A percentile compares a stretch with the other conserved stretches of the same genome.
Evolutionary conservation across 2,888 invertebrate species (phyloP).

Genomic region (Ophion ventricosus): DNA sequence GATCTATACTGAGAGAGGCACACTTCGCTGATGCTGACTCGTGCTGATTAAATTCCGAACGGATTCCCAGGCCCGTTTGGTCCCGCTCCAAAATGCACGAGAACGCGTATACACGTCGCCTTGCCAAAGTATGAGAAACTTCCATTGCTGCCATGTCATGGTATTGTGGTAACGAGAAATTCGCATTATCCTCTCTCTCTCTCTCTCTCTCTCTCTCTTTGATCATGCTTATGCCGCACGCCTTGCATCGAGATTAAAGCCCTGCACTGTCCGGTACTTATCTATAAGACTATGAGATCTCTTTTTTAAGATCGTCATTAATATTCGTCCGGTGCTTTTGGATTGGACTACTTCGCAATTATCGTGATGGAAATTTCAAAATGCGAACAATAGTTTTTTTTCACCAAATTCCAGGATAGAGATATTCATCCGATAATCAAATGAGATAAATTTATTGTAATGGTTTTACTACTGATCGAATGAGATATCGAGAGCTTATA

Average conservation of each 20-base stretch:
- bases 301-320: not conserved
- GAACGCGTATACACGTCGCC: constrained; percentile 12
- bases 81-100: constrained; percentile 58
- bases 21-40: constrained; percentile 45
- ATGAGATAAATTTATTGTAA: too few species aligned
- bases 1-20: constrained; percentile 14
- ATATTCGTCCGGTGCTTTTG: not conserved
- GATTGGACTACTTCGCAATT: not conserved
- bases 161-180: constrained; percentile 36
- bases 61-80: constrained; percentile 60
- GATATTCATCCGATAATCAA: not conserved
- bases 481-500: too few species aligned
- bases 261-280: not conserved
- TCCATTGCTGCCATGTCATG: constrained; percentile 16
- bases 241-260: constrained; percentile 1
- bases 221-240: constrained; percentile 12
- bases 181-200: constrained; percentile 6
- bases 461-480: too few species aligned
- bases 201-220: constrained; percentile 4
- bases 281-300: not conserved
- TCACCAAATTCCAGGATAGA: not conserved
- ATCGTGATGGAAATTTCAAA: not conserved
- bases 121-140: constrained; percentile 44
- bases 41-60: constrained; percentile 61
- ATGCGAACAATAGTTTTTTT: not conserved